Evolutionary conservation across 2,113 vertebrate genomes (phyloP).

Genomic region (Syrrhaptes paradoxus): DNA sequence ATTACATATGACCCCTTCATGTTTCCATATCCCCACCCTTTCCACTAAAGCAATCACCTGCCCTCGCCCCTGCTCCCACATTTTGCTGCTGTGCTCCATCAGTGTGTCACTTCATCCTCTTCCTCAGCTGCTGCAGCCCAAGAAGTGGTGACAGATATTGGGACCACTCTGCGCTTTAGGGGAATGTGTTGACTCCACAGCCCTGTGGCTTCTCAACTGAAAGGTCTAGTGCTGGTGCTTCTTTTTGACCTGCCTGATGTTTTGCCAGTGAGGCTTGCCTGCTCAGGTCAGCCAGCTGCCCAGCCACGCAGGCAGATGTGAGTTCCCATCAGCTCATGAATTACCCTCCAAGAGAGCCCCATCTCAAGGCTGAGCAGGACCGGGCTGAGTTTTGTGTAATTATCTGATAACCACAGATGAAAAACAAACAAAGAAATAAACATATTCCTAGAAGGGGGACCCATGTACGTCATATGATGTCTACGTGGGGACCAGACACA

Average conservation of each 20-base stretch:
- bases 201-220: neutral
- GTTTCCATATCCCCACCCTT: neutral
- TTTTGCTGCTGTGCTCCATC: neutral
- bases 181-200: neutral
- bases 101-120: neutral
- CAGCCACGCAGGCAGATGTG: neutral
- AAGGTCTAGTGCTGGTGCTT: neutral
- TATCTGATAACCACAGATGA: neutral
- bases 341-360: neutral
- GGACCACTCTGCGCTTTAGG: neutral
- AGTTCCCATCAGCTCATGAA: neutral
- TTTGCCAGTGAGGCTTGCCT: neutral
- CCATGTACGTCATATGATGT: no score
- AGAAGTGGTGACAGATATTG: rapidly evolving
- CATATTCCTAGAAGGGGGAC: neutral
- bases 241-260: neutral
- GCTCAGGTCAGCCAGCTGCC: neutral
- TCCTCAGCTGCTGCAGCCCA: no score
- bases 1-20: neutral
- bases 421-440: neutral
- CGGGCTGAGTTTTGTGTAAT: neutral
- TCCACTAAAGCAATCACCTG: neutral
- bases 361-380: neutral
- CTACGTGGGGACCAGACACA: neutral
- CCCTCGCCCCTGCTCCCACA: neutral